phyloP scores from a whole-genome alignment of 2,797 vertebrate genomes.

The Poecilia wingei region DNA sequence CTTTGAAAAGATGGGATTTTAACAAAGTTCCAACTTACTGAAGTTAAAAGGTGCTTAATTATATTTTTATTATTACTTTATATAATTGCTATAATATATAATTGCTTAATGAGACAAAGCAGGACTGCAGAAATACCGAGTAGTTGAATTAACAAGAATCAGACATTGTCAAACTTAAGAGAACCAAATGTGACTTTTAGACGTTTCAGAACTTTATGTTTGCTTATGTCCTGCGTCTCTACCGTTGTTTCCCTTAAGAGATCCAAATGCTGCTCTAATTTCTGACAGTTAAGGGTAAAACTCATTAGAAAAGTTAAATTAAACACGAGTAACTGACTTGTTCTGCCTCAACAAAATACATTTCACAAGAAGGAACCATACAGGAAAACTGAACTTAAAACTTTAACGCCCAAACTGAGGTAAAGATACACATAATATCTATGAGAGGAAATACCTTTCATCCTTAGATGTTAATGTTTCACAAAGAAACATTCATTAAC shows the following conservation, averaged over 20 bases:
- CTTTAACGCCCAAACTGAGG: background rate
- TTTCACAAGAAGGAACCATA: background rate
- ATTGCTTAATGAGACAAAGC: background rate
- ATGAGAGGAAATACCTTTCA: background rate
- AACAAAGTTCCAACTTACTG: background rate
- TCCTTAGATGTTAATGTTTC: background rate
- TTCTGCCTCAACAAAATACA: background rate
- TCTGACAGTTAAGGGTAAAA: background rate
- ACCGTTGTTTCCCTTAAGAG: background rate
- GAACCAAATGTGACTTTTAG: background rate
- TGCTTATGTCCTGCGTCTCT: background rate
- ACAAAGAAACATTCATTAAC: background rate
- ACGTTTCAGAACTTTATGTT: background rate
- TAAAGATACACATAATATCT: background rate
- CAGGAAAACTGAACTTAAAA: background rate
- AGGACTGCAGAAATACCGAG: background rate
- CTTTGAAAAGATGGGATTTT: background rate
- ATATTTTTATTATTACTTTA: background rate
- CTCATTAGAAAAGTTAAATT: background rate
- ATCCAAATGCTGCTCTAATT: background rate
- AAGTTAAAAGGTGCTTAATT: background rate
- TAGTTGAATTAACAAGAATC: background rate
- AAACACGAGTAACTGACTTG: background rate
- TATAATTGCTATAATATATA: background rate
- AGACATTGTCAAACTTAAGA: background rate